phyloP scores from a whole-genome alignment of 2,113 vertebrate species.

The Cyanocitta stelleri region DNA sequence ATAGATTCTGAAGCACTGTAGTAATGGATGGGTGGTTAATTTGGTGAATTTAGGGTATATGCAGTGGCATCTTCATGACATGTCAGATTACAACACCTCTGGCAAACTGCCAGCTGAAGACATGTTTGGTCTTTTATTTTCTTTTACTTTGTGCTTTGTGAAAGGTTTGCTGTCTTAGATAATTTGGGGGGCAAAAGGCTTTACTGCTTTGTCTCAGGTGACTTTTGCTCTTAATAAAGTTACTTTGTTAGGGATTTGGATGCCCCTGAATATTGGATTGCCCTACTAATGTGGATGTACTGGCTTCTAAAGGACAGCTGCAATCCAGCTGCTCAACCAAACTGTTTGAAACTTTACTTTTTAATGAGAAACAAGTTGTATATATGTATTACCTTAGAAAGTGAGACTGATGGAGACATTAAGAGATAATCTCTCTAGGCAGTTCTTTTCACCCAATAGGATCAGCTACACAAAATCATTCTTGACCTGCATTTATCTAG shows the following conservation, averaged over 20 bases:
- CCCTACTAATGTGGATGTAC: neutral
- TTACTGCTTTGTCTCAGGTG: neutral
- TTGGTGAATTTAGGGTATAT: neutral
- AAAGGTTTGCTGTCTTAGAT: neutral
- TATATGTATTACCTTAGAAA: neutral
- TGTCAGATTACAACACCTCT: neutral
- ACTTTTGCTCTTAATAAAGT: neutral
- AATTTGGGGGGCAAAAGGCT: neutral
- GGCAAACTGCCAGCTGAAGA: neutral
- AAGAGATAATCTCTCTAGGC: neutral
- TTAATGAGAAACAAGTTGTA: neutral
- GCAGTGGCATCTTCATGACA: neutral
- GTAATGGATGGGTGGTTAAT: neutral
- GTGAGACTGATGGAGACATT: neutral
- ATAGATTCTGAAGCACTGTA: neutral
- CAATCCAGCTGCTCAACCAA: neutral
- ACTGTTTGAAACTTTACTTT: neutral
- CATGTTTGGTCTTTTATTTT: neutral
- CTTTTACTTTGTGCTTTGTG: neutral
- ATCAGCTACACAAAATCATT: neutral
- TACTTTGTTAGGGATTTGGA: neutral
- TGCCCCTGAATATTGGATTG: neutral
- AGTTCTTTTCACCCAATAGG: rapidly evolving
- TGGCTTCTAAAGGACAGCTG: neutral
- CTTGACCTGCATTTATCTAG: neutral